Evolutionary conservation across 2,888 invertebrate species (phyloP), one percentile per base, ranked within the genome.

Genomic region (Melinopterus prodromus): DNA sequence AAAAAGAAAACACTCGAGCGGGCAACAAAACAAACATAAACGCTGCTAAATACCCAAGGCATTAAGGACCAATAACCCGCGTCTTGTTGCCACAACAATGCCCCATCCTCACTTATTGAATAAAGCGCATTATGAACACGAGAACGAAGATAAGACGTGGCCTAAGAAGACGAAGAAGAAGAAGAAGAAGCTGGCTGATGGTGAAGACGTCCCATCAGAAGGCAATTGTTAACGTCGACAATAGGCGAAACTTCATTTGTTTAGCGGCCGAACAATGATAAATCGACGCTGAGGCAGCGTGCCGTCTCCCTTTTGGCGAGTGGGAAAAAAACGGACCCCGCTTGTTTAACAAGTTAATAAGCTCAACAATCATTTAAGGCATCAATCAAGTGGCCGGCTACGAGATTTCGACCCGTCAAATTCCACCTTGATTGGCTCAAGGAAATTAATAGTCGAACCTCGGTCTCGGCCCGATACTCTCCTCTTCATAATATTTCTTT

Each of bases 291-390:
- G 83, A 83, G 84, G 82, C 78, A 82, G 83, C 16, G 16, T 71
- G 26, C 35, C 71, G 71, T 71, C 71, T 16, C 35, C 15, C 35
- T 35, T 26, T n/a, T n/a, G 74, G 37, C 74, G 37, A 37, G 74
- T 74, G 74, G 35, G 16, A 35, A 71, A 71, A 35, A 71, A 71
- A 35, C 26, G 71, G 71, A 71, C 16, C 16, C n/a, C 84, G 86
- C 87, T 88, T 88, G 88, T 88, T 88, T 86, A 88, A 89, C 88
- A 89, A 88, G 88, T 89, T 89, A 89, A 89, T 89, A 89, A 89
- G 88, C 87, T 85, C 88, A 87, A 87, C 89, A 89, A 88, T 89
- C 89, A 88, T 87, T 88, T 88, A 87, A 86, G 86, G 85, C 88
- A 89, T 89, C 88, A 89, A 89, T 89, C 89, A 89, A 86, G 83